These are phyloP conservation scores for Calidris pugnax DNA, from an alignment of 2,113 vertebrate species.

Conservation along the genomic window DNA sequence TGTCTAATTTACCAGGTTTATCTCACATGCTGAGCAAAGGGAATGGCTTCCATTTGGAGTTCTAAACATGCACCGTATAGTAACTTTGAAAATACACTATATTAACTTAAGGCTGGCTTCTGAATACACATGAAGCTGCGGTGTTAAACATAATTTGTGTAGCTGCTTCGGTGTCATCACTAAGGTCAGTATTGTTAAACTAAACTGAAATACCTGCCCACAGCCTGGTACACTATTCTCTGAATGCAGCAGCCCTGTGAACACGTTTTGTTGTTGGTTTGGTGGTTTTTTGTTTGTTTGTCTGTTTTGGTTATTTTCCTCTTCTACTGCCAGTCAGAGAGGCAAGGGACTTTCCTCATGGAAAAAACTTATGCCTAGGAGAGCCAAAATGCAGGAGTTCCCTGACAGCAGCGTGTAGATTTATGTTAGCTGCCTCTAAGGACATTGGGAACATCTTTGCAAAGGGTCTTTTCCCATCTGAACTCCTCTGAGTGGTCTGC, in stretches of 20 bases:
- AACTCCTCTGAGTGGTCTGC: not conserved
- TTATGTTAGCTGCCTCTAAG: not conserved
- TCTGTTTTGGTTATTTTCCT: not conserved
- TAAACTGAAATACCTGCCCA: not conserved
- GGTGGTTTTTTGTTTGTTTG: too few species aligned
- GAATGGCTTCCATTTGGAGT: slow-evolving; percentile 31
- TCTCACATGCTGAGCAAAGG: not conserved
- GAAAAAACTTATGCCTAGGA: not conserved
- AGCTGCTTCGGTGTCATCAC: not conserved
- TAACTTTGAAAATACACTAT: not conserved
- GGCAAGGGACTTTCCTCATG: not conserved
- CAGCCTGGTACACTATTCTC: rapidly evolving
- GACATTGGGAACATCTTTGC: not conserved
- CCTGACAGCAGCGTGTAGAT: not conserved
- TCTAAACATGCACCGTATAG: not conserved
- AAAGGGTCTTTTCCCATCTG: not conserved
- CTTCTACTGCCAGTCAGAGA: not conserved
- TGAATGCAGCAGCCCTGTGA: not conserved
- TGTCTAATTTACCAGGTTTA: slow-evolving; percentile 21
- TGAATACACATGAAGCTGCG: slow-evolving; percentile 13
- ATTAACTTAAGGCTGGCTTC: slow-evolving; percentile 10
- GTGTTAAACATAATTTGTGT: not conserved
- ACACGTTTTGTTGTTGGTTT: not conserved
- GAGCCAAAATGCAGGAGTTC: not conserved
- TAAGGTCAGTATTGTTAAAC: not conserved